Evolutionary conservation across 2,888 invertebrate genomes (phyloP), one percentile per base, ranked within the genome.

Genomic region (Panzeria rudis): DNA sequence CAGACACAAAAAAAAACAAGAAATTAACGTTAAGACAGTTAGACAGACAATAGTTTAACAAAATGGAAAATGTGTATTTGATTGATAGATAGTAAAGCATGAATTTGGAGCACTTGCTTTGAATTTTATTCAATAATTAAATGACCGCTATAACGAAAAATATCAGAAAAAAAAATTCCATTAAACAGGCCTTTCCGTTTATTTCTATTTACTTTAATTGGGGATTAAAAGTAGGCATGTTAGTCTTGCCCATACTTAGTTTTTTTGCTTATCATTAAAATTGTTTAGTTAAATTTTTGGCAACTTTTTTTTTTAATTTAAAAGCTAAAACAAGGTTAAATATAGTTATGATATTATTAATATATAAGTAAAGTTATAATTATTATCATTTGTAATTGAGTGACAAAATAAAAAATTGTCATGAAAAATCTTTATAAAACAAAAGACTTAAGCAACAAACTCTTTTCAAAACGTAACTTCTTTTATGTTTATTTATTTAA

Each of bases 51-150:
- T 61, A 35, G 20, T 61, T 59, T 35, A 76, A 69, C n/a, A 84
- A 69, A 59, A 44, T 41, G 54, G 73, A 81, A 77, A 85, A 68
- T 69, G 47, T 73, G 62, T 61, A 56, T 78, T 82, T 82, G 82
- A 85, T 85, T 82, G 85, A 85, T 82, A 64, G 85, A 85, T 82
- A 64, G 78, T 44, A 23, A 64, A 71, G 54, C 61, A 66, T 79
- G 69, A 82, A 85, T 82, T 85, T 85, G 69, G 85, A 85, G 85
- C 85, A 79, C 69, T 75, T 77, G 69, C 44, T 82, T 78, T 73
- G 72, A 59, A 68, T 59, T 73, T 68, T 66, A n/a, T 59, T 56
- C 41, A 68, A 62, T 35, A 72, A 66, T 68, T 59, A 44, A 83
- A 68, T 59, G 76, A 17, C 35, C 41, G 20, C 20, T 20, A 50